Evolutionary conservation across 2,888 invertebrate species (phyloP), one percentile per base, ranked within the genome.

Genomic region (Acrobasis suavella): DNA sequence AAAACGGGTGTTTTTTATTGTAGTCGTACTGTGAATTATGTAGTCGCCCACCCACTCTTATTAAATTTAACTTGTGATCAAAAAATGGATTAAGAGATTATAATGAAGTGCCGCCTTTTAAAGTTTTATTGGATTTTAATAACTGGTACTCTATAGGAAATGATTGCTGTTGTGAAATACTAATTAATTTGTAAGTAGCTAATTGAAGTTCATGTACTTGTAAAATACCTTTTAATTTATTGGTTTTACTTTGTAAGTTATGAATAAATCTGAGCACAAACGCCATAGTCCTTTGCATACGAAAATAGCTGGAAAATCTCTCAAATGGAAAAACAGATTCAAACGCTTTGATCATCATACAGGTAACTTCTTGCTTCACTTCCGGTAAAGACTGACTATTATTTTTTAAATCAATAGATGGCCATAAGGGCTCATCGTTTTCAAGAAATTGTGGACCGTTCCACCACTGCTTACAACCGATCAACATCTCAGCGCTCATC

Each of bases 231-330:
- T 9, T 50, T 12, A 58, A 37, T 12, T 46, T 51, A n/a, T 60
- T 49, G 5, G 14, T 17, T 38, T 63, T 62, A 16, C 55, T 50
- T n/a, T 61, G 65, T 10, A 46, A 42, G 50, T 68, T 69, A 39
- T 62, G 22, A n/a, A 69, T 65, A 58, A 71, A 71, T 2, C 71
- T 65, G 5, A 67, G 42, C 12, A 67, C 52, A 60, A 67, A 71
- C 1, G 66, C 68, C 6, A 49, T 52, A 9, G 65, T 61, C 22
- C 65, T 63, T 17, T 62, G 51, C 61, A 71, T 62, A 0, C 67
- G 59, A 32, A 46, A 55, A 54, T 50, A 66, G 15, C 58, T 52
- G 10, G 65, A 66, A 55, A 65, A 66, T 58, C 58, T 32, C n/a
- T 56, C 22, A 58, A 65, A 65, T 5, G 58, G 59, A 63, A 66